phyloP scores from a whole-genome alignment of 2,888 invertebrate genomes.

The Litoditis marina region DNA sequence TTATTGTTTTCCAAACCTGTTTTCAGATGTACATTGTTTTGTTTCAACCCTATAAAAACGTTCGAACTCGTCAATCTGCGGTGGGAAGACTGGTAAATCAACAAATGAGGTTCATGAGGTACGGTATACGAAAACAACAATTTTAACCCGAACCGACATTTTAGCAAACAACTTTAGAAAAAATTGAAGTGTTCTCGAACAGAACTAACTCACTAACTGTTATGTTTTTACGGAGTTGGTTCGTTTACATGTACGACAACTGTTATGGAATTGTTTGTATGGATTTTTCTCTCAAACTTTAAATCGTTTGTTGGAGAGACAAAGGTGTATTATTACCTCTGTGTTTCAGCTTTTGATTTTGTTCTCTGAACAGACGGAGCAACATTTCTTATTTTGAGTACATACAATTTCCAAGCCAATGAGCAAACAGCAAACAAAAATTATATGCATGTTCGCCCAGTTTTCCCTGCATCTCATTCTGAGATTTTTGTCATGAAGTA shows the following conservation, averaged over 20 bases:
- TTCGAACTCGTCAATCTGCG: slow-evolving; percentile 65
- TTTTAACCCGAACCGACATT: slow-evolving; percentile 14
- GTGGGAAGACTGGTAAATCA: slow-evolving; percentile 60
- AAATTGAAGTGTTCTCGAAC: neutral
- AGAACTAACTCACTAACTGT: no score
- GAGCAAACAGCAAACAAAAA: neutral
- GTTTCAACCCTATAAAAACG: slow-evolving; percentile 78
- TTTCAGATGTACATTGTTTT: slow-evolving; percentile 72
- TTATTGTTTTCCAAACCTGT: no score
- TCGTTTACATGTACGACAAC: no score
- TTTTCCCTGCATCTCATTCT: neutral
- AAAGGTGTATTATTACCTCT: no score
- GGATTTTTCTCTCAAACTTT: neutral
- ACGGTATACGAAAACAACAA: neutral
- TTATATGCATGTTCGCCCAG: neutral
- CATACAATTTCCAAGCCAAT: no score
- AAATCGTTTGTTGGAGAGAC: no score
- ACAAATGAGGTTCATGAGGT: slow-evolving; percentile 62
- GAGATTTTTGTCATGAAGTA: neutral
- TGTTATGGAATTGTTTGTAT: neutral
- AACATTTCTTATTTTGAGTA: no score
- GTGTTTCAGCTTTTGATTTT: no score
- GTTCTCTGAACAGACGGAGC: neutral
- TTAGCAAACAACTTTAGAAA: neutral
- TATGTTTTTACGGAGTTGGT: no score